Conservation (phyloP, 2,113 vertebrate genomes). For the Monopterus albus region DNA sequence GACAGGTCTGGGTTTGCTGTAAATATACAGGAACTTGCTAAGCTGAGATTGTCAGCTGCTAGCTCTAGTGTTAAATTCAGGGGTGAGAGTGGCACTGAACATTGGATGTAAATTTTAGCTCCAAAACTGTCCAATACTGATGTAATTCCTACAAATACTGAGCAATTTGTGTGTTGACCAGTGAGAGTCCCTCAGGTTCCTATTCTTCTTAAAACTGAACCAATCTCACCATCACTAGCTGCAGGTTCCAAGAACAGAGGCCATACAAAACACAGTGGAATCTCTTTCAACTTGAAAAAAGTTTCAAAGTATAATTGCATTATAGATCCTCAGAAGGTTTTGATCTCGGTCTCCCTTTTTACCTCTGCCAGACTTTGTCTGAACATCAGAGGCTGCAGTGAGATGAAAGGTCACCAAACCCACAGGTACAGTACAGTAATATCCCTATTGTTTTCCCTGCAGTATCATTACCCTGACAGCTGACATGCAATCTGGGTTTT, state of each 20-base stretch:
- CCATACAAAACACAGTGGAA: constrained; percentile 44
- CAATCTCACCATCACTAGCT: constrained; percentile 18
- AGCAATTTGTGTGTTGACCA: background rate
- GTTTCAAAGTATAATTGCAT: constrained; percentile 56
- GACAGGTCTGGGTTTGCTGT: no score
- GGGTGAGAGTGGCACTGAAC: background rate
- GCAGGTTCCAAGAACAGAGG: constrained; percentile 33
- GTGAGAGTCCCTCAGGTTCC: constrained; percentile 22
- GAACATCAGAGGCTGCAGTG: constrained; percentile 60
- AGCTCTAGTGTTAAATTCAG: no score
- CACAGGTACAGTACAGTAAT: constrained; percentile 46
- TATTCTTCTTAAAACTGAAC: constrained; percentile 13
- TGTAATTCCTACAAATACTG: background rate
- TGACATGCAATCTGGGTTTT: constrained; percentile 62
- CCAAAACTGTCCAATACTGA: background rate
- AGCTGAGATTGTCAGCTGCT: no score
- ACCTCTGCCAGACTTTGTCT: constrained; percentile 68
- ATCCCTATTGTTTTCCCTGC: constrained; percentile 62
- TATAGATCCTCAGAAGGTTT: constrained; percentile 55
- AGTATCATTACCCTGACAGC: constrained; percentile 65
- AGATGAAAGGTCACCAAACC: constrained; percentile 68
- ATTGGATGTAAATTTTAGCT: background rate
- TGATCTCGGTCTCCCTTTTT: constrained; percentile 67
- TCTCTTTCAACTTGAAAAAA: constrained; percentile 56
- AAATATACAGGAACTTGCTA: no score